These are phyloP conservation scores for Drosophila kuntzei DNA, from an alignment of 2,888 invertebrate genomes.

Conservation along the genomic window DNA sequence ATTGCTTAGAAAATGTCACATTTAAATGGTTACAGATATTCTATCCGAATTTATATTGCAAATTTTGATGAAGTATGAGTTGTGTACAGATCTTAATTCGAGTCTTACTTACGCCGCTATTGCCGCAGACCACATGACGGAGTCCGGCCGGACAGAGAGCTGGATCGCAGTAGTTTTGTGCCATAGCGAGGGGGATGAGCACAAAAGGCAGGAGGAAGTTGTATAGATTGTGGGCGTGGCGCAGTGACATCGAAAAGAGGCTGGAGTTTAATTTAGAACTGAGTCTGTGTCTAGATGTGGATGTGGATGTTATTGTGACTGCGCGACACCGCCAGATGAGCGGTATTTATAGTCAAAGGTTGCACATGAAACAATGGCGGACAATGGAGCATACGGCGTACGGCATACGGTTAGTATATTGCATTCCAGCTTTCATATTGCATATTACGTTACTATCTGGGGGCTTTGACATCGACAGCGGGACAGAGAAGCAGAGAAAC, in stretches of 20 bases:
- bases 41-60: too few relatives aligned
- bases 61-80: background rate
- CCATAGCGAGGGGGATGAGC: slow-evolving; percentile 2
- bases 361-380: slow-evolving; percentile 4
- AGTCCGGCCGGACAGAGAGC: slow-evolving; percentile 49
- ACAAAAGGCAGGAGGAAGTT: slow-evolving; percentile 1
- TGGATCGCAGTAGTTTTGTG: slow-evolving; percentile 65
- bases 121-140: slow-evolving; percentile 62
- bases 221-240: background rate
- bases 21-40: too few relatives aligned
- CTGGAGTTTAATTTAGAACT: background rate
- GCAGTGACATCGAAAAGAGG: background rate
- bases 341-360: slow-evolving; percentile 26
- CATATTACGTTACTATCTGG: slow-evolving; percentile 14
- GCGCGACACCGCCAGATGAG: slow-evolving; percentile 2
- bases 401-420: slow-evolving; percentile 6
- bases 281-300: background rate
- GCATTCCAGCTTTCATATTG: slow-evolving; percentile 12
- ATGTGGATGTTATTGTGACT: slow-evolving; percentile 1
- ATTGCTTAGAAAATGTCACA: too few relatives aligned
- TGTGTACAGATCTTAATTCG: background rate
- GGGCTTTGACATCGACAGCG: slow-evolving; percentile 10
- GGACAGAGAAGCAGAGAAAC: background rate
- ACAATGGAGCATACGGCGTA: background rate
- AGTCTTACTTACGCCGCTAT: slow-evolving; percentile 59